Conservation (phyloP, 2,888 invertebrate genomes). For the Adela reaumurella region DNA sequence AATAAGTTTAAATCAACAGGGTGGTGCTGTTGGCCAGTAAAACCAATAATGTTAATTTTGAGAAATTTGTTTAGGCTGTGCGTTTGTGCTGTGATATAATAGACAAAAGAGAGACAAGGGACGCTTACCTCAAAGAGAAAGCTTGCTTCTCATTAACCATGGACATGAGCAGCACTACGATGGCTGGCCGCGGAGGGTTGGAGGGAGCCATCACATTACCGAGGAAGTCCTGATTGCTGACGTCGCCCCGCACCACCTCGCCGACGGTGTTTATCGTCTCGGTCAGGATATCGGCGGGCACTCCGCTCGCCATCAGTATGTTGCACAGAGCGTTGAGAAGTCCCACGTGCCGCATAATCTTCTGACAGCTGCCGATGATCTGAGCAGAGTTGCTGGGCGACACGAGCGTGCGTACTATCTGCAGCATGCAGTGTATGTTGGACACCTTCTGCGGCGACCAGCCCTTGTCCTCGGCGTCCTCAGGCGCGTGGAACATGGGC, state of each 20-base stretch:
- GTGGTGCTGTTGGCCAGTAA: too few species aligned
- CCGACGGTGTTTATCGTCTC: slow-evolving; percentile 95
- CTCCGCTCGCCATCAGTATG: slow-evolving; percentile 93
- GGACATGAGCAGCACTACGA: slow-evolving; percentile 93
- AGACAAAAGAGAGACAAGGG: too few species aligned
- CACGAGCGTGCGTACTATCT: slow-evolving; percentile 86
- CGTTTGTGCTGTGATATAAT: too few species aligned
- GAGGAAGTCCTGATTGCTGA: slow-evolving; percentile 88
- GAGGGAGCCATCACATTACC: slow-evolving; percentile 89
- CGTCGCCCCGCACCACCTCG: slow-evolving; percentile 89
- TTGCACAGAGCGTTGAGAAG: slow-evolving; percentile 79
- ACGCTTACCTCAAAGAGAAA: slow-evolving; percentile 61
- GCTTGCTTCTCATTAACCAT: slow-evolving; percentile 99
- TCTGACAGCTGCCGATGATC: slow-evolving; percentile 79
- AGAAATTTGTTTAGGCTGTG: too few species aligned
- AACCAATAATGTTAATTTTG: too few species aligned
- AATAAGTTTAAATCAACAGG: too few species aligned
- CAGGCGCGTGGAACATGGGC: slow-evolving; percentile 81
- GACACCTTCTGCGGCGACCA: slow-evolving; percentile 95
- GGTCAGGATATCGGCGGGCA: slow-evolving; percentile 93
- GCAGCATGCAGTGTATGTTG: slow-evolving; percentile 89
- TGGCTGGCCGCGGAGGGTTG: slow-evolving; percentile 88
- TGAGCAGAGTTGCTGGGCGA: slow-evolving; percentile 91
- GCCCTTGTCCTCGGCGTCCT: slow-evolving; percentile 66
- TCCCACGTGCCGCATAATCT: slow-evolving; percentile 81